Conservation (phyloP, 2,888 invertebrate species). For the Plebejus anna region DNA sequence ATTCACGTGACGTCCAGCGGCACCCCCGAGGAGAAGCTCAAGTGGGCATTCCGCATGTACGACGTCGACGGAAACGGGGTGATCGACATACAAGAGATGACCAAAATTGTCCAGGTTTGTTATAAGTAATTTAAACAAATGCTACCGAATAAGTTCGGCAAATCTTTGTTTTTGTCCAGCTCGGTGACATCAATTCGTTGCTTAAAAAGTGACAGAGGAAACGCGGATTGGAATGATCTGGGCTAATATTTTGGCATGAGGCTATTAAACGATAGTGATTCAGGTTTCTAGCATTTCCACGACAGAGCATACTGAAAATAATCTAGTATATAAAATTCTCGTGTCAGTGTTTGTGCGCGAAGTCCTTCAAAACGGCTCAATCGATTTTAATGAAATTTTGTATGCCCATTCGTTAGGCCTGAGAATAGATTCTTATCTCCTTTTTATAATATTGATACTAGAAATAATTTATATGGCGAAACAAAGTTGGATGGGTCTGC, state of each 20-base stretch:
- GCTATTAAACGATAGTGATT: not conserved
- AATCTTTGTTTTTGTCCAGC: not conserved
- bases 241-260: not conserved
- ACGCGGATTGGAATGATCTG: not conserved
- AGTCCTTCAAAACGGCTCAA: too few relatives aligned
- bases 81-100: conserved; percentile 99
- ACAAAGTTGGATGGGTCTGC: too few relatives aligned
- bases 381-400: too few relatives aligned
- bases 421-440: too few relatives aligned
- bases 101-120: conserved; percentile 97
- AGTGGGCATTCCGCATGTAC: conserved; percentile 99
- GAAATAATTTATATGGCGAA: too few relatives aligned
- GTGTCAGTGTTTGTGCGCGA: too few relatives aligned
- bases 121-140: not conserved
- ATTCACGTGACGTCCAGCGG: conserved; percentile 99
- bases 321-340: too few relatives aligned
- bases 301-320: not conserved
- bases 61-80: conserved; percentile 99
- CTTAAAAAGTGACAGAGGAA: not conserved
- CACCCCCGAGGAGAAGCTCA: conserved; percentile 97
- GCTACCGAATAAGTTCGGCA: not conserved
- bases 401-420: too few relatives aligned
- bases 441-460: too few relatives aligned
- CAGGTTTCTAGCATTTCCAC: not conserved
- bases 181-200: not conserved